Percentiles rank a stretch among this genome's conserved stretches.
Conservation (phyloP, 2,113 vertebrate species). For the Ptyas mucosa region DNA sequence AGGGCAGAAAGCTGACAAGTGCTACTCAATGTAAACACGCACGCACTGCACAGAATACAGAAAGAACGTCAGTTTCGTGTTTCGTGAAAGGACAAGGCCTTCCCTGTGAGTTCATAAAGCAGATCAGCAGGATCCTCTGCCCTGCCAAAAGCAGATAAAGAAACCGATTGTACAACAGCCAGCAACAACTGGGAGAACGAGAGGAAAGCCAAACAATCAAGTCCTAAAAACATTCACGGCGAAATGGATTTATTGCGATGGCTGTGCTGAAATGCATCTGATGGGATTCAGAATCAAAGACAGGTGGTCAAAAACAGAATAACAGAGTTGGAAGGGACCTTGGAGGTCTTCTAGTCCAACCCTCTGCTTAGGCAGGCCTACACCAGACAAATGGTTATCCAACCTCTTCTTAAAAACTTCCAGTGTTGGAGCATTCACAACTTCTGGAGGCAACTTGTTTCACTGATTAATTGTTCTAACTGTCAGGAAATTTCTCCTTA, state of each 20-base stretch:
- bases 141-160: slow-evolving; percentile 18
- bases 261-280: background rate
- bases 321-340: too few relatives aligned
- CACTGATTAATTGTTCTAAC: too few relatives aligned
- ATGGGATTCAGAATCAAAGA: slow-evolving; percentile 11
- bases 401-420: too few relatives aligned
- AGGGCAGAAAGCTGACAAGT: background rate
- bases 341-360: too few relatives aligned
- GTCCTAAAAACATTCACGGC: slow-evolving; percentile 21
- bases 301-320: background rate
- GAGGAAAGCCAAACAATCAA: slow-evolving; percentile 19
- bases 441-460: too few relatives aligned
- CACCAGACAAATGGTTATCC: too few relatives aligned
- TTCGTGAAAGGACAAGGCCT: background rate
- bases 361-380: too few relatives aligned
- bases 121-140: background rate
- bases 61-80: background rate
- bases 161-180: slow-evolving; percentile 14
- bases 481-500: too few relatives aligned
- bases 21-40: background rate
- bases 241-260: slow-evolving; percentile 6
- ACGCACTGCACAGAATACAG: background rate
- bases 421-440: too few relatives aligned
- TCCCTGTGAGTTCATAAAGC: slow-evolving; percentile 25
- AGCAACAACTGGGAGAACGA: background rate